Conservation (phyloP, 2,113 vertebrate species). For the Rhabdornis inornatus region DNA sequence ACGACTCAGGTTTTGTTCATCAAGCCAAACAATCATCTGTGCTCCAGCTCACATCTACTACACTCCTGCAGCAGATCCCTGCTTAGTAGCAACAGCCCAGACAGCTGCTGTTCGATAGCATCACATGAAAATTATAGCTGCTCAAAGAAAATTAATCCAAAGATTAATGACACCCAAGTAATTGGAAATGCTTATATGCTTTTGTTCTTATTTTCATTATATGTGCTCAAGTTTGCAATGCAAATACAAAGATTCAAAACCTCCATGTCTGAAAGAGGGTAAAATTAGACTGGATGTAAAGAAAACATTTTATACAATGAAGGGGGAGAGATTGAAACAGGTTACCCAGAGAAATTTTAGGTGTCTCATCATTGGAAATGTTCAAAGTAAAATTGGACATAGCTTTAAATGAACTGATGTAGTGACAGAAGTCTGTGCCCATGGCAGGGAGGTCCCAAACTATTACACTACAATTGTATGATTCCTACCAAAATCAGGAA, state of each 20-base stretch:
- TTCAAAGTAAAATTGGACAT: neutral
- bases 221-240: neutral
- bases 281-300: neutral
- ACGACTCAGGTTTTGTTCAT: neutral
- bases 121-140: neutral
- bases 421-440: no score
- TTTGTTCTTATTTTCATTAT: neutral
- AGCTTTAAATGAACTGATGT: neutral
- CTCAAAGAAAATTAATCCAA: neutral
- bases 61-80: neutral
- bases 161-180: neutral
- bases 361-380: rapidly evolving
- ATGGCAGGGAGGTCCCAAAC: neutral
- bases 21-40: neutral
- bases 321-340: neutral
- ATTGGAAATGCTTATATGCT: neutral
- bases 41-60: neutral
- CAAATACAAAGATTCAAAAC: neutral
- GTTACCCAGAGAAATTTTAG: neutral
- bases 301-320: neutral
- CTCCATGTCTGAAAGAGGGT: neutral
- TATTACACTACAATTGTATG: neutral
- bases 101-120: neutral
- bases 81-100: neutral
- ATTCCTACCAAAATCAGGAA: neutral